These are phyloP conservation scores for Phragmatobia fuliginosa DNA, from an alignment of 2,888 invertebrate genomes.

Conservation along the genomic window DNA sequence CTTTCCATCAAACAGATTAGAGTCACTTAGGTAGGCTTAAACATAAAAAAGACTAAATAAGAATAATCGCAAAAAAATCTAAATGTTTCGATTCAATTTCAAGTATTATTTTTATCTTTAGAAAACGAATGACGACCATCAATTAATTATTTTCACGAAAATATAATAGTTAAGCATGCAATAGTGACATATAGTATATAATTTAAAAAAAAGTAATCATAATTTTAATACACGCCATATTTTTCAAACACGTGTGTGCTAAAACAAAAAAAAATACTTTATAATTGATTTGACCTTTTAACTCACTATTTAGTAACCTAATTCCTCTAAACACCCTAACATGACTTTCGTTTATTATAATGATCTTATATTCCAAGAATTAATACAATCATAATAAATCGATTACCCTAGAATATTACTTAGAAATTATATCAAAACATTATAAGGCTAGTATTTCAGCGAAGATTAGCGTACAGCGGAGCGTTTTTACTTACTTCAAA, in stretches of 20 bases:
- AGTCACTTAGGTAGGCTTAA: too few relatives aligned
- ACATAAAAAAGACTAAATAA: too few relatives aligned
- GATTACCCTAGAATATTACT: constrained; percentile 24
- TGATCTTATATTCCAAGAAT: constrained; percentile 17
- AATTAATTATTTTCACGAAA: too few relatives aligned
- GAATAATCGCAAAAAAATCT: too few relatives aligned
- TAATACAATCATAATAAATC: constrained; percentile 16
- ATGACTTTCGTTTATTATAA: constrained; percentile 22
- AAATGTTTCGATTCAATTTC: too few relatives aligned
- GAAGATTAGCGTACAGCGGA: constrained; percentile 6
- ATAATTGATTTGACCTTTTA: background rate
- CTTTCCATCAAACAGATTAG: too few relatives aligned
- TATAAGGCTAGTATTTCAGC: constrained; percentile 19
- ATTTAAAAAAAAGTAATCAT: too few relatives aligned
- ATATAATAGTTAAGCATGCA: too few relatives aligned
- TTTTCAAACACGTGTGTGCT: background rate
- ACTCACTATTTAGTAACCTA: background rate
- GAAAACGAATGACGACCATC: too few relatives aligned
- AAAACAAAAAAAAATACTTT: background rate
- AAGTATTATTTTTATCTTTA: too few relatives aligned
- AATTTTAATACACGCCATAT: background rate
- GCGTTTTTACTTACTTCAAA: background rate
- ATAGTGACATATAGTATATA: too few relatives aligned
- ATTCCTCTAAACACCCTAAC: constrained; percentile 15
- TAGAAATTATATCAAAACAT: constrained; percentile 39